Base-by-base conservation (phyloP, 1,140 invertebrate genomes). In the Caerostris darwini region DNA sequence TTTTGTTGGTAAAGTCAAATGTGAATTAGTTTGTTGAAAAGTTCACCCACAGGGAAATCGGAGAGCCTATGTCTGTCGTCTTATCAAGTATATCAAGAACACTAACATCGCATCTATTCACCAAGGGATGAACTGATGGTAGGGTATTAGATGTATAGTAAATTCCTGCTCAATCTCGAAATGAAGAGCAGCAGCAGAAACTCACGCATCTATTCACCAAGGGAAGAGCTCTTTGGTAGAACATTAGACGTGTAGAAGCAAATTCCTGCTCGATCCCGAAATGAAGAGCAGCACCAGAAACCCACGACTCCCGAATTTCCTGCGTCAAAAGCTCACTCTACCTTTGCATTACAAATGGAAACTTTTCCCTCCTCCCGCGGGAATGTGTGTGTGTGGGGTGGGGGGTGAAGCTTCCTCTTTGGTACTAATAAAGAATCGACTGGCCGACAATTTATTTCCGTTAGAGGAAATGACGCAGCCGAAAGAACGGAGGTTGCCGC, bases 371-470 rank as follows among this genome's bases (percentile, higher is more conserved):
- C 58, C 34, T 61, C 57, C 57, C 56, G 10, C 5, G 58, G 58
- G 85, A 14, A 34, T 34, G 34, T 34, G 34, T 34, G 34, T 34
- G 34, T 0, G 34, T 0, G 34, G 34, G 34, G 34, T 0, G 34
- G 34, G 58, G 19, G 6, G 59, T 5, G 14, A 58, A 34, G 59
- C 71, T 83, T 92, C 90, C 90, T 92, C 53, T 85, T 50, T 34
- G 57, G 83, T 67, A 56, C 56, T 94, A 94, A 94, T 94, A 94
- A 94, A 94, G 92, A 93, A 93, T 87, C 82, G 92, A 64, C 92
- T 59, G 83, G 64, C 69, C 92, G 85, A 87, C 92, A 94, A 94
- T 94, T 94, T 94, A 94, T 94, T 94, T 94, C 92, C 92, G 92
- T 94, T 88, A 94, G 89, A 88, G 92, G 92, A 94, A 94, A 94